Conservation (phyloP, 2,888 invertebrate species). For the Trissonchulus latispiculum region DNA sequence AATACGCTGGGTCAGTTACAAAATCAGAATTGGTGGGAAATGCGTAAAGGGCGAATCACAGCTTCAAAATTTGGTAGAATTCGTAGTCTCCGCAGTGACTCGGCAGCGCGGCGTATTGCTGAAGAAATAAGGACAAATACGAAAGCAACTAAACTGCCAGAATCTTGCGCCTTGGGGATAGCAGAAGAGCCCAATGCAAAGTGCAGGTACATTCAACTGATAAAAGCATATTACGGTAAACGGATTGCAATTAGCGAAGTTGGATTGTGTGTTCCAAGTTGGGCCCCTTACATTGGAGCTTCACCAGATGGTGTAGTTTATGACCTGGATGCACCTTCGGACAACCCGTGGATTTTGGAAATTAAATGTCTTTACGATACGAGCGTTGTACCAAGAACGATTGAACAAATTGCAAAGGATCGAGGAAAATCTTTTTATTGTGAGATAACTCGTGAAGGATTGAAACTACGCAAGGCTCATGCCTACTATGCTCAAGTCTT, state of each 20-base stretch:
- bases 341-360: background rate
- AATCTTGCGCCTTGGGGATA: background rate
- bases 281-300: background rate
- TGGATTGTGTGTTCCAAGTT: too few species aligned
- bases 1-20: too few species aligned
- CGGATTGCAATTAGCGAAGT: background rate
- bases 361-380: background rate
- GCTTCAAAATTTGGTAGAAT: background rate
- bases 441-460: background rate
- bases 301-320: too few species aligned
- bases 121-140: background rate
- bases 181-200: too few species aligned
- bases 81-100: background rate
- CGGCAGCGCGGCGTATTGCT: background rate
- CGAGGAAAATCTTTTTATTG: background rate
- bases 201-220: background rate
- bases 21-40: background rate
- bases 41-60: background rate
- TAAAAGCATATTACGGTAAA: background rate
- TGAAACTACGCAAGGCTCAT: background rate
- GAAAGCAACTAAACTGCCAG: background rate
- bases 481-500: background rate
- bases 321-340: too few species aligned
- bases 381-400: background rate
- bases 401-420: background rate